Conservation (phyloP, 2,113 vertebrate species). For the Heterocephalus glaber region DNA sequence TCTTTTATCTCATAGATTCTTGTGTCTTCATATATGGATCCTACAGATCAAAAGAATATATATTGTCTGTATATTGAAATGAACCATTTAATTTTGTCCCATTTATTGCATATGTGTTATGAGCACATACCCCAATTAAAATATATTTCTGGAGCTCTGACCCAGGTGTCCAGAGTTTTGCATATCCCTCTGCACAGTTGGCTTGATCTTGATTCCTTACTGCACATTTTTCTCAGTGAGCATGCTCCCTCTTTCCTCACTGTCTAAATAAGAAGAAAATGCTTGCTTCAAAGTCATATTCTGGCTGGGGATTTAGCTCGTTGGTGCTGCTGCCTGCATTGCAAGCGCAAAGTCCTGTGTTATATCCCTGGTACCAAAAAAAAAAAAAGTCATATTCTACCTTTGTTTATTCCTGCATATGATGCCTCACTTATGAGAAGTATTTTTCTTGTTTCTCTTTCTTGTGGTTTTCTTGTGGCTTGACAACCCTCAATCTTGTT, state of each 20-base stretch:
- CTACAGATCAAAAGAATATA: background rate
- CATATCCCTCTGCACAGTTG: rapidly evolving
- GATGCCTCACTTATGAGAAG: background rate
- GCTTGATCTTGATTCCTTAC: background rate
- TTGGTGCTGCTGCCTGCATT: too few relatives aligned
- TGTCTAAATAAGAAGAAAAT: background rate
- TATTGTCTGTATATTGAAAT: background rate
- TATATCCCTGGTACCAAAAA: too few relatives aligned
- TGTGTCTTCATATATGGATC: background rate
- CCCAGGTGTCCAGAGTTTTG: background rate
- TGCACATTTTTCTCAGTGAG: background rate
- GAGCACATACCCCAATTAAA: background rate
- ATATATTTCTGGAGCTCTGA: background rate
- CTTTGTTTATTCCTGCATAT: background rate
- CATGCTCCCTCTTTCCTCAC: background rate
- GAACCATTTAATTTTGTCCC: background rate
- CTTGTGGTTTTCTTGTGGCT: too few relatives aligned
- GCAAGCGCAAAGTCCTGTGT: too few relatives aligned
- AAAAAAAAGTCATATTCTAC: background rate
- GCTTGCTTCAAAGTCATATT: too few relatives aligned
- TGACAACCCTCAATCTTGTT: background rate
- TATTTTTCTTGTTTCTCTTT: background rate
- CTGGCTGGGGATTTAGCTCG: too few relatives aligned
- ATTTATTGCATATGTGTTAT: background rate
- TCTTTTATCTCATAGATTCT: background rate